A percentile compares a stretch with the other conserved stretches of the same genome.
Evolutionary conservation across 2,113 vertebrate species (phyloP).

Genomic region (Actenoides hombroni): DNA sequence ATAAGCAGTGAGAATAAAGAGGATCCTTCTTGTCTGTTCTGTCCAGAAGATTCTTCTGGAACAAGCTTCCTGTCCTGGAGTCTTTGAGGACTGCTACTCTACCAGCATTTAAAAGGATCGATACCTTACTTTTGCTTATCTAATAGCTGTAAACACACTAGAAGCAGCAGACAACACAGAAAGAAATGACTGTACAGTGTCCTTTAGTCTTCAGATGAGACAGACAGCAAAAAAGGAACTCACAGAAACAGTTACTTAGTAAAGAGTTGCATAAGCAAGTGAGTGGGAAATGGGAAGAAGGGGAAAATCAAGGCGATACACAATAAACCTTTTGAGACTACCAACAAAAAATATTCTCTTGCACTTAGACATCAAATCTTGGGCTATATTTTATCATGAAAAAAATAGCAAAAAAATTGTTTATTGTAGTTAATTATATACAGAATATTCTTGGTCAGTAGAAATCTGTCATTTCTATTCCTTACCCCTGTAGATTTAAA

Average conservation of each 20-base stretch:
- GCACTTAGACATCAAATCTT: not conserved
- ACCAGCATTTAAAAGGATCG: not conserved
- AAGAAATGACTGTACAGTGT: not conserved
- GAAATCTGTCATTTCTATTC: not conserved
- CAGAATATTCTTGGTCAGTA: not conserved
- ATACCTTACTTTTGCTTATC: not conserved
- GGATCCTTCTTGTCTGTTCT: not conserved
- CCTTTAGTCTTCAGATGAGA: not conserved
- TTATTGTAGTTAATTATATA: not conserved
- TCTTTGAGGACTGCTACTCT: not conserved
- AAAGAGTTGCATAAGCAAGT: not conserved
- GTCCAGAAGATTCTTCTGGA: not conserved
- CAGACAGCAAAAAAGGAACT: not conserved
- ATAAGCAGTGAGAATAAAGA: not conserved
- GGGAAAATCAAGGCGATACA: not conserved
- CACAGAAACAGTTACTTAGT: not conserved
- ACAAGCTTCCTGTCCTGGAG: not conserved
- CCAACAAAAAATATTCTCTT: not conserved
- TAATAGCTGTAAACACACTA: not conserved
- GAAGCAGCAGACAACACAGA: not conserved
- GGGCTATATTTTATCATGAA: not conserved
- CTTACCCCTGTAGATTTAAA: not conserved
- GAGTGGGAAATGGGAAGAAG: not conserved
- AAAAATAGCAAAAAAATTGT: not conserved
- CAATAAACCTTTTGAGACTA: not conserved